Percentiles rank a stretch among this genome's conserved stretches.
phyloP scores from a whole-genome alignment of 2,888 invertebrate genomes.

The Therioaphis trifolii region DNA sequence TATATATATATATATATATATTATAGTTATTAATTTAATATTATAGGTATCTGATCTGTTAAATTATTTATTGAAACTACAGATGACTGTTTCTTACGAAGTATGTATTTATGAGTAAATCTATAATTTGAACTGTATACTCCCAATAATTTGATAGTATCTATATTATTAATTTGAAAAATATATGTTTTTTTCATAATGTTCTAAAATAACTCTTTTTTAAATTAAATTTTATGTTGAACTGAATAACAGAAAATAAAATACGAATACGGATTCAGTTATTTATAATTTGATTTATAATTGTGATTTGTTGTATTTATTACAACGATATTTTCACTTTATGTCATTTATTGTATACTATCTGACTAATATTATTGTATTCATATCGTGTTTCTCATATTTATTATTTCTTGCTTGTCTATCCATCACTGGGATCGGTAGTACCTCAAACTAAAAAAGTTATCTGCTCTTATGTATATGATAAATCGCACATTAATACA shows the following conservation, averaged over 20 bases:
- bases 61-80: not conserved
- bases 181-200: not conserved
- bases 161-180: no score
- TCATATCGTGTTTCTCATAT: constrained; percentile 13
- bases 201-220: not conserved
- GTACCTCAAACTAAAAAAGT: constrained; percentile 33
- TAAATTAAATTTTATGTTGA: not conserved
- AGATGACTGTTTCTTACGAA: no score
- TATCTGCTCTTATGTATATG: constrained; percentile 41
- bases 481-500: constrained; percentile 58
- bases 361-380: constrained; percentile 8
- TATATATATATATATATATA: no score
- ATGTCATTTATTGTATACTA: constrained; percentile 13
- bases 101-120: no score
- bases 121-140: no score
- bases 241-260: no score
- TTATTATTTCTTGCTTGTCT: constrained; percentile 39
- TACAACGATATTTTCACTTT: constrained; percentile 43
- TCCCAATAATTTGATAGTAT: not conserved
- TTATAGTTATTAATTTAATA: no score
- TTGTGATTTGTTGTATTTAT: constrained; percentile 23
- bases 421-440: constrained; percentile 42
- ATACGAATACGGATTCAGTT: no score
- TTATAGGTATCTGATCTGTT: not conserved
- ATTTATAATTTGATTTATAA: constrained; percentile 3